phyloP scores from a whole-genome alignment of 2,113 vertebrate species.

The Sylvietta virens region DNA sequence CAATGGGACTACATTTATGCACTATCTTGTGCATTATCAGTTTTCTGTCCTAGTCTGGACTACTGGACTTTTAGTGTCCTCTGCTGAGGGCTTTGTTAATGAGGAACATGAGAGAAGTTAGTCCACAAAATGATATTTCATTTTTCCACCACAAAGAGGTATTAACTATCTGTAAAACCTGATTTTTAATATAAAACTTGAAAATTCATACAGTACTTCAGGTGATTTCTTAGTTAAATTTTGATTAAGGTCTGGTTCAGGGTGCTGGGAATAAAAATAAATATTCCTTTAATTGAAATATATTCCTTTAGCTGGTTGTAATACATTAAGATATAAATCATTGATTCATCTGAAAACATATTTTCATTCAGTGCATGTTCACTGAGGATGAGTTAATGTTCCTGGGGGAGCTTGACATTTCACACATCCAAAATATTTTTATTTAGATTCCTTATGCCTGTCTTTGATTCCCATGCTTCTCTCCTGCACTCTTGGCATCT shows the following conservation, averaged over 20 bases:
- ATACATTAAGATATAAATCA: neutral
- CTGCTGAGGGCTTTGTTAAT: neutral
- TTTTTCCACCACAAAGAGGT: neutral
- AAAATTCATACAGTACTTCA: neutral
- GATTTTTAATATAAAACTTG: neutral
- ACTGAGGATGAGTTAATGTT: neutral
- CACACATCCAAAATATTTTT: neutral
- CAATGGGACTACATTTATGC: neutral
- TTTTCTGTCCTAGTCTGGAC: neutral
- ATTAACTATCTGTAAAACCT: neutral
- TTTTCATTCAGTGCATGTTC: neutral
- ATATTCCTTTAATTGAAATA: too few relatives aligned
- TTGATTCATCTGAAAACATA: neutral
- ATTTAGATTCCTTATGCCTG: neutral
- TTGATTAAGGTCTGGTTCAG: neutral
- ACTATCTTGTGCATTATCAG: neutral
- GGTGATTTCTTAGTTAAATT: neutral
- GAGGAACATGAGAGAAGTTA: neutral
- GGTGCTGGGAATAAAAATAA: neutral
- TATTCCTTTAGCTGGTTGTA: too few relatives aligned
- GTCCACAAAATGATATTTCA: neutral
- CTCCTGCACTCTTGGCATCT: neutral
- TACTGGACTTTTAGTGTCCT: neutral
- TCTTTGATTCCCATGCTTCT: neutral
- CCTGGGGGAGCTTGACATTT: neutral